These are phyloP conservation scores for Corythaixoides concolor DNA, from an alignment of 2,113 vertebrate species.

Conservation along the genomic window DNA sequence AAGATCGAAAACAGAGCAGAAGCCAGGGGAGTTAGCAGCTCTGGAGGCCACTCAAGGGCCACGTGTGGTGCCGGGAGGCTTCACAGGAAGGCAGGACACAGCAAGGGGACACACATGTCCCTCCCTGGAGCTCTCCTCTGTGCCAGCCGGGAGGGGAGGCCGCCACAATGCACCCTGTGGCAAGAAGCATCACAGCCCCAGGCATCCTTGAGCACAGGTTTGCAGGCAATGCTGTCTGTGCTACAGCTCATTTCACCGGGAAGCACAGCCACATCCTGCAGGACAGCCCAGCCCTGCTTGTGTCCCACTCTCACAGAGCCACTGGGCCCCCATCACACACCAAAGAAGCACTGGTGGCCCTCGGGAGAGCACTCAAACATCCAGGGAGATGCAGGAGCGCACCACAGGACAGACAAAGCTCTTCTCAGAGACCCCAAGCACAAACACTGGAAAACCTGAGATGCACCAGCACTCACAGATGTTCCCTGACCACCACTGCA, in stretches of 20 bases:
- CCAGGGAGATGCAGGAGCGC: background rate
- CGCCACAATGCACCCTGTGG: accelerated
- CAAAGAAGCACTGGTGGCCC: background rate
- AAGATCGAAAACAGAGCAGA: background rate
- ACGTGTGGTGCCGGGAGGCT: accelerated
- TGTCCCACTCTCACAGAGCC: background rate
- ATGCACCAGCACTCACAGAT: background rate
- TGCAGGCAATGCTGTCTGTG: accelerated
- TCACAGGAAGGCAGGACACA: background rate
- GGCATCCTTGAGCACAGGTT: accelerated
- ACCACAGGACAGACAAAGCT: background rate
- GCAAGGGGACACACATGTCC: accelerated
- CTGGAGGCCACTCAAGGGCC: no score
- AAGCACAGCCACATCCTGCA: accelerated
- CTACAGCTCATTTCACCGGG: accelerated
- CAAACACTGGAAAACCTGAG: background rate
- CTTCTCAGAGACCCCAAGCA: background rate
- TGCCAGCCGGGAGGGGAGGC: background rate
- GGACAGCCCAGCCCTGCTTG: no score
- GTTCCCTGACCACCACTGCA: accelerated
- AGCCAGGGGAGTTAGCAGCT: background rate
- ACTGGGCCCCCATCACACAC: accelerated
- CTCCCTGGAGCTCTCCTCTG: background rate
- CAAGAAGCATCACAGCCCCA: background rate
- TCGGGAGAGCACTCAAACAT: background rate